Conservation (phyloP, 1,140 invertebrate genomes). For the Tenebrio molitor region DNA sequence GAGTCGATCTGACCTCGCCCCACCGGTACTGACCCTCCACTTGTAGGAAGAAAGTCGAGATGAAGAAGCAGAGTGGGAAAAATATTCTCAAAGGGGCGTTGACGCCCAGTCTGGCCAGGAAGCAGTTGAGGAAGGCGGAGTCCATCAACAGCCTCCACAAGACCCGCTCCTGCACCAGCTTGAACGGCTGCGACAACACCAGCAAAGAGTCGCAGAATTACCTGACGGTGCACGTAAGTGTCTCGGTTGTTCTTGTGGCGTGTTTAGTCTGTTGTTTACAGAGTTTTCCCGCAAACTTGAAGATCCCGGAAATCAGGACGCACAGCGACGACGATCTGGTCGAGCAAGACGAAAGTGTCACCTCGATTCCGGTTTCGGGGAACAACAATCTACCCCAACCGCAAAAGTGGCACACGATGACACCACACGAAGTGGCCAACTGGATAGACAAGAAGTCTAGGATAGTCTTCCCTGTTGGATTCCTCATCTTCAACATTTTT, state of each 20-base stretch:
- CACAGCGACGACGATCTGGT: constrained; percentile 74
- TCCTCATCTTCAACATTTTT: constrained; percentile 85
- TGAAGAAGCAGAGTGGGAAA: constrained; percentile 87
- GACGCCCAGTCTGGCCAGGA: constrained; percentile 80
- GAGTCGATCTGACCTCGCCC: constrained; percentile 63
- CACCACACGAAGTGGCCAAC: constrained; percentile 86
- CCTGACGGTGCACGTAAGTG: constrained; percentile 79
- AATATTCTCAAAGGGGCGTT: constrained; percentile 87
- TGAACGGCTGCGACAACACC: constrained; percentile 69
- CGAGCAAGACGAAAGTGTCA: constrained; percentile 53
- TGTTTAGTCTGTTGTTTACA: constrained; percentile 62
- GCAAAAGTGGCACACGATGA: constrained; percentile 83
- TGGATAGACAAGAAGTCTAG: constrained; percentile 88
- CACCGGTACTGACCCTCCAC: not conserved
- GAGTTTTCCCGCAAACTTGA: constrained; percentile 76
- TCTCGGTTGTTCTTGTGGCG: not conserved
- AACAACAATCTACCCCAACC: constrained; percentile 40
- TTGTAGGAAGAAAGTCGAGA: constrained; percentile 81
- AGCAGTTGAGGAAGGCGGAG: constrained; percentile 74
- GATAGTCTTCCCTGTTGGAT: constrained; percentile 82
- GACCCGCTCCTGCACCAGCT: constrained; percentile 79
- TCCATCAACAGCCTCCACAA: constrained; percentile 73
- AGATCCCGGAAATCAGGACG: constrained; percentile 75
- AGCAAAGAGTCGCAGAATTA: constrained; percentile 74
- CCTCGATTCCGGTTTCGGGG: constrained; percentile 58